A percentile compares a stretch with the other conserved stretches of the same genome.
phyloP scores from a whole-genome alignment of 2,113 vertebrate genomes.

The Petromus typicus region DNA sequence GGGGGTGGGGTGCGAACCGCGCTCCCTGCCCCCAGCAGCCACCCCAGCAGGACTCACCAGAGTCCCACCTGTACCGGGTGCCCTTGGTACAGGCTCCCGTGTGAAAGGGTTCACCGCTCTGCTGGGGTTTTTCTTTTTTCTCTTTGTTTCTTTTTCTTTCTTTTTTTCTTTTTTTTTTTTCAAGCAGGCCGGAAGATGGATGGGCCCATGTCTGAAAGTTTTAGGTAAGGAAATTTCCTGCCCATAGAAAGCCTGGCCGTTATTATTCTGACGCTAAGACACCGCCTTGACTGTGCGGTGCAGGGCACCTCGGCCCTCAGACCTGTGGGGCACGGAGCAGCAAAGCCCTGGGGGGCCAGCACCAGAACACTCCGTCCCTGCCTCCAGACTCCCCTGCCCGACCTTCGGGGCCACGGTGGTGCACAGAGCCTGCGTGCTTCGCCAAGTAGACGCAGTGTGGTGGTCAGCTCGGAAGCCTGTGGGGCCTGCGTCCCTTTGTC shows the following conservation, averaged over 20 bases:
- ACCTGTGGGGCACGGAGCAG: rapidly evolving
- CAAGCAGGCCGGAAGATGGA: not conserved
- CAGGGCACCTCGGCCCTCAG: not conserved
- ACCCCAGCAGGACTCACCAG: not conserved
- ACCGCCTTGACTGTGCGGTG: not conserved
- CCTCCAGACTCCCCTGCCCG: not conserved
- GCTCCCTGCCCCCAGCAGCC: not conserved
- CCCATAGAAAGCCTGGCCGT: not conserved
- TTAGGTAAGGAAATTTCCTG: not conserved
- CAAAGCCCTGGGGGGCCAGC: not conserved
- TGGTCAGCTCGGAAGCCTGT: not conserved
- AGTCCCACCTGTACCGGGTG: not conserved
- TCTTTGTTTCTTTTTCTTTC: not conserved
- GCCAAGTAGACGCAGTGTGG: rapidly evolving
- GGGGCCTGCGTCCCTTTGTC: not conserved
- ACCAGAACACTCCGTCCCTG: not conserved
- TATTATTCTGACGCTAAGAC: not conserved
- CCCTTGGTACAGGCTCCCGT: not conserved
- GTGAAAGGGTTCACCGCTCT: not conserved
- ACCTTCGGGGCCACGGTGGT: rapidly evolving
- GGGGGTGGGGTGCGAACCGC: rapidly evolving
- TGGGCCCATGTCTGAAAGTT: not conserved
- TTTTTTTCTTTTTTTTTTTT: not conserved
- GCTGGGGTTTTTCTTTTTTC: not conserved
- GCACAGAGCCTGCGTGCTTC: rapidly evolving